A percentile compares a stretch with the other conserved stretches of the same genome.
These are phyloP conservation scores for Melolontha melolontha DNA, from an alignment of 2,888 invertebrate species.

Conservation along the genomic window DNA sequence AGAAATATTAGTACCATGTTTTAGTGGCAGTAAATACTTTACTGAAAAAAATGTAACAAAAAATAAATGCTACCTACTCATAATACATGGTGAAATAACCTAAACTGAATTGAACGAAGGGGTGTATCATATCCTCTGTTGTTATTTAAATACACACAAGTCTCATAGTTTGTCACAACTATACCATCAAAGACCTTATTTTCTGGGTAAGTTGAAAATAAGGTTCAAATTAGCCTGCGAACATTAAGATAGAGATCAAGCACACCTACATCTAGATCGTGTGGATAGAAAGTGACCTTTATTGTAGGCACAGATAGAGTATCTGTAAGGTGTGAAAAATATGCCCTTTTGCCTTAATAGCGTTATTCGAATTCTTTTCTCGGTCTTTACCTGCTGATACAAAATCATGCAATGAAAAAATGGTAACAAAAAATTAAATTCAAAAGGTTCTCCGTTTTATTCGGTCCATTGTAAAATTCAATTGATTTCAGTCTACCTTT, in stretches of 20 bases:
- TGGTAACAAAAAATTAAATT: conserved; percentile 37
- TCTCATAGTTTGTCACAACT: background rate
- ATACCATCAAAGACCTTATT: conserved; percentile 3
- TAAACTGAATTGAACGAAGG: conserved; percentile 39
- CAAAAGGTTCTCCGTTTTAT: conserved; percentile 36
- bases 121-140: conserved; percentile 40
- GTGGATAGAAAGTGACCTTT: conserved; percentile 45
- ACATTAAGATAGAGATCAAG: conserved; percentile 43
- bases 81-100: conserved; percentile 26
- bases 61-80: conserved; percentile 24
- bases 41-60: background rate
- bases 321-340: conserved; percentile 37
- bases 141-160: conserved; percentile 31
- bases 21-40: background rate
- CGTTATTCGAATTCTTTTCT: conserved; percentile 29
- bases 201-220: conserved; percentile 32
- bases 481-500: conserved; percentile 37
- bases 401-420: conserved; percentile 18
- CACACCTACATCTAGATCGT: conserved; percentile 41
- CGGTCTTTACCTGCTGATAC: conserved; percentile 31
- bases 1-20: conserved; percentile 1
- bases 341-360: conserved; percentile 41
- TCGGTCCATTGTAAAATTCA: conserved; percentile 41
- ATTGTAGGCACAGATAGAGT: conserved; percentile 40
- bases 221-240: conserved; percentile 41